Evolutionary conservation across 2,797 vertebrate genomes (phyloP).

Genomic region (Rachycentron canadum): DNA sequence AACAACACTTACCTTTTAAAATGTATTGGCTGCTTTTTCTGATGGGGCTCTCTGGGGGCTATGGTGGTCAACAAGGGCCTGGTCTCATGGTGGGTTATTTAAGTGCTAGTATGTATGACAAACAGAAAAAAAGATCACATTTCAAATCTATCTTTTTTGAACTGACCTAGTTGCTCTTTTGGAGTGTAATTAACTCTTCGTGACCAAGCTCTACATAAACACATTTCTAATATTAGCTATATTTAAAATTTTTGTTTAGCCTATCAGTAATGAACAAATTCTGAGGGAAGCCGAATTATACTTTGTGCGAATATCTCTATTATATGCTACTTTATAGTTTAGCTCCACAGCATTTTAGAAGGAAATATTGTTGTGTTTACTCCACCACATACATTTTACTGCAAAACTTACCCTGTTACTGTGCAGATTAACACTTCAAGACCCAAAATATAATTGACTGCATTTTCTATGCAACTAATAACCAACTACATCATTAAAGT

Average conservation of each 20-base stretch:
- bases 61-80: slow-evolving; percentile 43
- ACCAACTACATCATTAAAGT: background rate
- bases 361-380: background rate
- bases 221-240: slow-evolving; percentile 10
- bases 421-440: background rate
- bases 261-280: background rate
- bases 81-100: slow-evolving; percentile 58
- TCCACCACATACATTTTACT: background rate
- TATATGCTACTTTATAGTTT: background rate
- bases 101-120: slow-evolving; percentile 49
- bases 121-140: slow-evolving; percentile 64
- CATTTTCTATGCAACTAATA: background rate
- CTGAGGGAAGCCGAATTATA: background rate
- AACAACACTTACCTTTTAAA: slow-evolving; percentile 4
- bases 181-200: slow-evolving; percentile 16
- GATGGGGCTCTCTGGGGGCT: slow-evolving; percentile 23
- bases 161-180: slow-evolving; percentile 61
- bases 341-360: background rate
- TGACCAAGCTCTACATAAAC: background rate
- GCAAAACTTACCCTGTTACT: background rate
- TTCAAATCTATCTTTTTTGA: slow-evolving; percentile 58
- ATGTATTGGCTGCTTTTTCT: slow-evolving; percentile 20
- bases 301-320: background rate
- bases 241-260: background rate
- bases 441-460: background rate